Base-by-base conservation (phyloP, 2,888 invertebrate genomes). In the Cerastis leucographa region DNA sequence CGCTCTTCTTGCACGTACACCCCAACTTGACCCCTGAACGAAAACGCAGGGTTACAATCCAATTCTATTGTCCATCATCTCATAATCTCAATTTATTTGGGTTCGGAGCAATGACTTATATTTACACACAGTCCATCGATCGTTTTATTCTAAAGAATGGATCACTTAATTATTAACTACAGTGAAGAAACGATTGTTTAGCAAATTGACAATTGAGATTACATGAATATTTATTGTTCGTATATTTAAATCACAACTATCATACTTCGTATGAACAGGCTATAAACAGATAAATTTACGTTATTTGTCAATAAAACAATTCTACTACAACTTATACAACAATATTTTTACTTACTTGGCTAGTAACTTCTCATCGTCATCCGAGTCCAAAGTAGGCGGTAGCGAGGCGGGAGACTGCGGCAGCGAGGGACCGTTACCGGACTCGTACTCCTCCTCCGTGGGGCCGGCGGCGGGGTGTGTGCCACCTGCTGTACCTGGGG, bases 381-480 rank as follows among this genome's bases (percentile, higher is more conserved):
- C 98, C 12, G 98, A 98, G 94, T 98, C 98, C 65, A 98, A 93
- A n/a, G 97, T 96, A 77, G 98, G 98, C 40, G 98, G 98, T 88
- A 98, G 98, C 82, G 99, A 99, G 90, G 98, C 98, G 29, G 99
- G 99, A 69, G 99, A 99, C 93, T 99, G 99, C 14, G 99, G 99
- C 88, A 99, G 96, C 71, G 99, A 99, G 59, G 99, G 98, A 62
- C 99, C 99, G 94, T 99, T 99, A 84, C 99, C 99, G 81, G 99
- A 99, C 96, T 99, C 99, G 87, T 98, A 98, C 97, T 99, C 99
- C 93, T 99, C 99, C 88, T 99, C 99, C 81, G 98, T 97, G 81
- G 97, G 97, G 70, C 97, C 97, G 0, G 88, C 54, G 17, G 87
- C 69, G 49, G 89, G 85, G 75, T 90, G 90, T 17, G 89, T 70